phyloP scores from a whole-genome alignment of 2,113 vertebrate species.

The Pterocles orientalis region DNA sequence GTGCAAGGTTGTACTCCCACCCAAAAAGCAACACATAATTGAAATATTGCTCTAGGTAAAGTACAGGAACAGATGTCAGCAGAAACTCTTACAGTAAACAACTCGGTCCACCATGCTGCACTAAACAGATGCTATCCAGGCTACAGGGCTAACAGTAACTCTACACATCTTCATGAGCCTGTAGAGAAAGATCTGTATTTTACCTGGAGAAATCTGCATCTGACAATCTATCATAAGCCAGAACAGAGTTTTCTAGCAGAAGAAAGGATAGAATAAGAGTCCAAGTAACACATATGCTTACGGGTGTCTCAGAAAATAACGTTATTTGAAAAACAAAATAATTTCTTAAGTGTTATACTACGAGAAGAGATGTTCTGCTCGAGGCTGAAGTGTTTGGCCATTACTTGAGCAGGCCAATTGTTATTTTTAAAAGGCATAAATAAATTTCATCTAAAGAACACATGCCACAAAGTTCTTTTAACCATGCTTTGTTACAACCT shows the following conservation, averaged over 20 bases:
- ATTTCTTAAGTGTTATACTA: not conserved
- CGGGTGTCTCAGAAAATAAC: not conserved
- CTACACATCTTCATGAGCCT: not conserved
- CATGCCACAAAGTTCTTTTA: not conserved
- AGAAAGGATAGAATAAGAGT: not conserved
- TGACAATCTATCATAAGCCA: not conserved
- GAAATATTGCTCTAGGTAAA: not conserved
- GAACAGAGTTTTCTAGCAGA: not conserved
- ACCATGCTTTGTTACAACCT: not conserved
- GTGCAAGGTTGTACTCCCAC: not conserved
- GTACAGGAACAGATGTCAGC: not conserved
- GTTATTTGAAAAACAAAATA: not conserved
- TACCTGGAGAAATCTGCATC: not conserved
- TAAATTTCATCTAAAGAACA: not conserved
- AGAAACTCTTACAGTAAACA: slow-evolving; percentile 3
- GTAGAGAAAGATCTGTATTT: not conserved
- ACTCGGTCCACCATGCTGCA: rapidly evolving
- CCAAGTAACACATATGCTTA: not conserved
- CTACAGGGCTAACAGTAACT: not conserved
- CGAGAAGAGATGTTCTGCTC: not conserved
- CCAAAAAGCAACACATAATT: not conserved
- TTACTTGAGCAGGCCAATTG: not conserved
- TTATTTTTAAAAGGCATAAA: not conserved
- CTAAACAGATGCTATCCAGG: not conserved
- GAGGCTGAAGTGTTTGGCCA: not conserved